Percentiles rank a stretch among this genome's conserved stretches.
phyloP scores from a whole-genome alignment of 2,797 vertebrate species.

The Peromyscus aztecus region DNA sequence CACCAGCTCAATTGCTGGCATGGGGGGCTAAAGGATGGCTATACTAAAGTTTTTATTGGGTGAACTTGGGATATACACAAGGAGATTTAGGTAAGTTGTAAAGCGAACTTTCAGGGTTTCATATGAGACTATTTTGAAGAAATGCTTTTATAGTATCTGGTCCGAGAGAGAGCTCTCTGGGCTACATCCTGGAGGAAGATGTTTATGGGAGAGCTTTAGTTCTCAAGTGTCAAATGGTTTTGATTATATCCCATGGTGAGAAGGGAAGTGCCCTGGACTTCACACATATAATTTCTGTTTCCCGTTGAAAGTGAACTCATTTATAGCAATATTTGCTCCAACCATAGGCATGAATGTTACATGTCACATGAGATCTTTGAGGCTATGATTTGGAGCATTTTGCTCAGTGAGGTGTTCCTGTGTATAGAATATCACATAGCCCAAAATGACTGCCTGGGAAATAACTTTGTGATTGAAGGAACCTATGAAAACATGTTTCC shows the following conservation, averaged over 20 bases:
- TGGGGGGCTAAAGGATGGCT: not conserved
- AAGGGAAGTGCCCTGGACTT: not conserved
- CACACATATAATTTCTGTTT: not conserved
- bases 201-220: not conserved
- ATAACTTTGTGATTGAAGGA: not conserved
- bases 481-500: not conserved
- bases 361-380: rapidly evolving
- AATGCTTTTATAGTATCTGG: not conserved
- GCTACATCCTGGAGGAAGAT: not conserved
- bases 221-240: not conserved
- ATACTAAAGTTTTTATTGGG: not conserved
- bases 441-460: not conserved
- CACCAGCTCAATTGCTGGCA: not conserved
- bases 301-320: not conserved
- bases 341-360: not conserved
- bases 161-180: not conserved
- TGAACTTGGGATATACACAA: not conserved
- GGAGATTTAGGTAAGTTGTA: not conserved
- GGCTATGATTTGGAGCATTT: not conserved
- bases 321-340: not conserved
- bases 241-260: not conserved
- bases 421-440: not conserved
- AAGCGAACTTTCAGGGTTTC: not conserved
- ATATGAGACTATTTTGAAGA: not conserved
- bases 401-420: not conserved